Percentiles rank a stretch among this genome's conserved stretches.
Conservation (phyloP, 2,888 invertebrate genomes). For the Priocnemis perturbator region DNA sequence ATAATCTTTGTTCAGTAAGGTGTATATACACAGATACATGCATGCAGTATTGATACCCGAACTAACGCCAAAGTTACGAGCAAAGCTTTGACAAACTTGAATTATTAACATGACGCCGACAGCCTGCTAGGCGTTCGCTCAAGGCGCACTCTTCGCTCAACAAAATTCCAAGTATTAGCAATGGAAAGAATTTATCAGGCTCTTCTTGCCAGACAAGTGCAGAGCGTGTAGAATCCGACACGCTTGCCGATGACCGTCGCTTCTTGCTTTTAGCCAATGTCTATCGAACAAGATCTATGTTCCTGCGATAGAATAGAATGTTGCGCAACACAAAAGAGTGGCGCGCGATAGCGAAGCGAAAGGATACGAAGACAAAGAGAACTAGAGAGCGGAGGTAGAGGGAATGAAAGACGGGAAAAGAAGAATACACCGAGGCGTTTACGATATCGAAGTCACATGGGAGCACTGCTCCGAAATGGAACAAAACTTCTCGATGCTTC, state of each 20-base stretch:
- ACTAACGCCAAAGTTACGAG: too few species aligned
- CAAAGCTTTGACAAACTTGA: too few species aligned
- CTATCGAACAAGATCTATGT: constrained; percentile 1
- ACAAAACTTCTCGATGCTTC: constrained; percentile 35
- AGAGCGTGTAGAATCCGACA: too few species aligned
- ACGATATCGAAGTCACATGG: constrained; percentile 45
- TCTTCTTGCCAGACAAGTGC: too few species aligned
- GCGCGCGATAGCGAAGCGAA: constrained; percentile 27
- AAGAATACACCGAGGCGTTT: constrained; percentile 38
- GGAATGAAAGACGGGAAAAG: constrained; percentile 17
- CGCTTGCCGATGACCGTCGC: neutral
- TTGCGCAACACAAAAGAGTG: constrained; percentile 21
- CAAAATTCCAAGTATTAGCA: too few species aligned
- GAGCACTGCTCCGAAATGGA: constrained; percentile 37
- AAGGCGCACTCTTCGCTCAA: too few species aligned
- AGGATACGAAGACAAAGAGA: constrained; percentile 23
- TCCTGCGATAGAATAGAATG: neutral
- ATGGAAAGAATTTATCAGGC: too few species aligned
- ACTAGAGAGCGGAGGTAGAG: constrained; percentile 22
- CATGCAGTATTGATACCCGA: too few species aligned
- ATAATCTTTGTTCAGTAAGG: too few species aligned
- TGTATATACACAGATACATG: too few species aligned
- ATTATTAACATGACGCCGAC: too few species aligned
- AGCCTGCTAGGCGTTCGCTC: too few species aligned
- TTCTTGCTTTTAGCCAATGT: neutral